Percentiles rank a stretch among this genome's conserved stretches.
phyloP scores from a whole-genome alignment of 2,888 invertebrate genomes.

The Phaedon cochleariae region DNA sequence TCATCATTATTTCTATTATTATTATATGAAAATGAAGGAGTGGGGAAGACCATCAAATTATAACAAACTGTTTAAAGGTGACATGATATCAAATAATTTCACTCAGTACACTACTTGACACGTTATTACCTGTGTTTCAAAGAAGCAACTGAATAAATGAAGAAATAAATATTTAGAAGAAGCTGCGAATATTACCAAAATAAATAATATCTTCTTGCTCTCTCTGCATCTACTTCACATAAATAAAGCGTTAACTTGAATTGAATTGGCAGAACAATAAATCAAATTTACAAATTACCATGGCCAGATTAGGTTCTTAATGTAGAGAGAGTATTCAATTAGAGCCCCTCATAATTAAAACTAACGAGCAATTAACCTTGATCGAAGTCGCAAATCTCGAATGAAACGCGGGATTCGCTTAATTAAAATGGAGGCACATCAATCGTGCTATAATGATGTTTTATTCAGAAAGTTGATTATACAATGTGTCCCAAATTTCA shows the following conservation, averaged over 20 bases:
- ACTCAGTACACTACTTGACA: too few relatives aligned
- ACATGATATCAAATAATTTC: too few relatives aligned
- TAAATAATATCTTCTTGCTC: too few relatives aligned
- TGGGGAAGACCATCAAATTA: too few relatives aligned
- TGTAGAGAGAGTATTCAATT: conserved; percentile 42
- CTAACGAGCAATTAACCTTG: conserved; percentile 51
- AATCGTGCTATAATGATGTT: background rate
- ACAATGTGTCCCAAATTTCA: too few relatives aligned
- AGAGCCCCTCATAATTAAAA: conserved; percentile 49
- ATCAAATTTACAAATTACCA: conserved; percentile 19
- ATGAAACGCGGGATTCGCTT: conserved; percentile 29
- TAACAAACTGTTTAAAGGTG: too few relatives aligned
- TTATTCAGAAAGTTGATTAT: background rate
- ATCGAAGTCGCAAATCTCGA: conserved; percentile 39
- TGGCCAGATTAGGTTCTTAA: conserved; percentile 27
- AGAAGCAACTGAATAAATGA: too few relatives aligned
- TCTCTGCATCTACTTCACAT: background rate
- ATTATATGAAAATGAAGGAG: too few relatives aligned
- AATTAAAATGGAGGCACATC: conserved; percentile 17
- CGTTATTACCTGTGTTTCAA: too few relatives aligned
- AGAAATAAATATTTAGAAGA: too few relatives aligned
- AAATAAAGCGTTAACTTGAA: background rate
- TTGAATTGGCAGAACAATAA: background rate
- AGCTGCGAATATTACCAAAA: too few relatives aligned
- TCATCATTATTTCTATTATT: too few relatives aligned